phyloP scores from a whole-genome alignment of 2,113 vertebrate species.

The Actenoides lindsayi region DNA sequence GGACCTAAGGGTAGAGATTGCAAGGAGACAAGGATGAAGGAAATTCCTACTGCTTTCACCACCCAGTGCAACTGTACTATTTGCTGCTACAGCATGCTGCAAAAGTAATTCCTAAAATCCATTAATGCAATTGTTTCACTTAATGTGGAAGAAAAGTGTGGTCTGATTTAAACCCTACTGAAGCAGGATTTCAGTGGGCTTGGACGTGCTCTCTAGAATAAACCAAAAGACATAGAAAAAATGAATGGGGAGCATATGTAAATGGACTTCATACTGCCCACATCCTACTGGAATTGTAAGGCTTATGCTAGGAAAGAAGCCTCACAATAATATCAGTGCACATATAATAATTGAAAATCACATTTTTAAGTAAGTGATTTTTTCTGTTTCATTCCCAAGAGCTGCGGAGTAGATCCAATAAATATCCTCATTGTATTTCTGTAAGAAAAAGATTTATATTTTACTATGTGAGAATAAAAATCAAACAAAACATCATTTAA shows the following conservation, averaged over 20 bases:
- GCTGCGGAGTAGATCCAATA: not conserved
- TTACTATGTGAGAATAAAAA: not conserved
- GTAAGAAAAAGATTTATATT: not conserved
- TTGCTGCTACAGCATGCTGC: not conserved
- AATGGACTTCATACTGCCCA: not conserved
- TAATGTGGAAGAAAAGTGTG: not conserved
- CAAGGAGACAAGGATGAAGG: not conserved
- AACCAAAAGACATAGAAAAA: not conserved
- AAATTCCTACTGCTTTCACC: not conserved
- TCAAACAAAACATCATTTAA: not conserved
- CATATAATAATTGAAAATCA: not conserved
- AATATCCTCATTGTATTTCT: not conserved
- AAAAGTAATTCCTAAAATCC: not conserved
- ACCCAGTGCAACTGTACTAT: not conserved
- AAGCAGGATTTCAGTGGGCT: not conserved
- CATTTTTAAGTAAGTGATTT: not conserved
- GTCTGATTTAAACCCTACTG: not conserved
- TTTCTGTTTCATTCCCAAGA: not conserved
- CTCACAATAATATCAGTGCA: not conserved
- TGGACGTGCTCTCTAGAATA: not conserved
- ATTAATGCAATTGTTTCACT: not conserved
- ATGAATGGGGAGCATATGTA: fast-evolving
- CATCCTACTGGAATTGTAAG: not conserved
- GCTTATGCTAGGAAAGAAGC: not conserved
- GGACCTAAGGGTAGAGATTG: not conserved